Evolutionary conservation across 2,888 invertebrate species (phyloP), one percentile per base, ranked within the genome.

Genomic region (Cheilosia grossa): DNA sequence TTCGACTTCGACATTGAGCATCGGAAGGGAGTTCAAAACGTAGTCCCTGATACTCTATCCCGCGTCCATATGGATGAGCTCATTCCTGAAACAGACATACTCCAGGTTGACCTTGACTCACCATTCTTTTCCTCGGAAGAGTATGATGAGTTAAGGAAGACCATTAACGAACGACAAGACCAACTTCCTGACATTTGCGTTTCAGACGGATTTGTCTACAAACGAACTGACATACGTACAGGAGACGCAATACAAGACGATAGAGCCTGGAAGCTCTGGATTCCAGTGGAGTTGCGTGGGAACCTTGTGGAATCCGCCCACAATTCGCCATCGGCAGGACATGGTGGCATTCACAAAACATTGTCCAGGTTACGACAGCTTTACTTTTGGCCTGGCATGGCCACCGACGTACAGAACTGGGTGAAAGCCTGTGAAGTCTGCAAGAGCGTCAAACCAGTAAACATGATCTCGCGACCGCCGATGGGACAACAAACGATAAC

Each of bases 361-460:
- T 10, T 19, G 47, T 17, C 19, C 33, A 17, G 53, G 2, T 1
- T 77, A 3, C 13, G 10, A 21, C 24, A 49, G 44, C 21, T 40
- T 6, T 87, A 61, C 54, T 87, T 73, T 53, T 87, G 87, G 85
- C 87, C 87, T 10, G 47, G 49, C 3, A 37, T 37, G 33, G 33
- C 33, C 10, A 37, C 33, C 3, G 33, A 37, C 10, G 33, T 37
- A 3, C 33, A 37, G 4, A 37, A 3, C 10, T 37, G 33, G 33
- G 3, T 37, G 3, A 37, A 13, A 37, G 10, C 10, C 10, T 37
- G 10, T 0, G 33, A 37, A 0, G 10, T 37, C 3, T 37, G 33
- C 10, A 37, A 37, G 4, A 13, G 33, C 33, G 10, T 0, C 4
- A 37, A 37, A 37, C 33, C 33, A 10, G 2, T 7, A 0, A 33